Percentiles rank a stretch among this genome's conserved stretches.
Conservation (phyloP, 2,888 invertebrate genomes). For the Hemicrepidius hirtus region DNA sequence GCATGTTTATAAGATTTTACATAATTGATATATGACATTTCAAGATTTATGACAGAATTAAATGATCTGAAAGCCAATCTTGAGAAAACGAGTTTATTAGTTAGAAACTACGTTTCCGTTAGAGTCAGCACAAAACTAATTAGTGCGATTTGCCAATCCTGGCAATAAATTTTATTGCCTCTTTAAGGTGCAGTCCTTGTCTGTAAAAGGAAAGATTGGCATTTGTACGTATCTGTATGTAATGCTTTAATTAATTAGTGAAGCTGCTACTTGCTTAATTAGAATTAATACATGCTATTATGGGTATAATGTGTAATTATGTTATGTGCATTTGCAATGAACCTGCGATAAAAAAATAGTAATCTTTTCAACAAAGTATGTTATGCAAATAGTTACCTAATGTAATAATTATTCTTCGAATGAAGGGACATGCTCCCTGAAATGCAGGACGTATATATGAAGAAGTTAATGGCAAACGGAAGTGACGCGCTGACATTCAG, state of each 20-base stretch:
- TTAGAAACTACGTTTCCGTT: conserved; percentile 52
- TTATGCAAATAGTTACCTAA: not conserved
- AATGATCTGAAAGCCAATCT: conserved; percentile 47
- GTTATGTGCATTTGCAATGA: not conserved
- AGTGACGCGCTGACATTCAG: conserved; percentile 62
- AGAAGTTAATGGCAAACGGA: conserved; percentile 58
- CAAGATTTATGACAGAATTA: conserved; percentile 61
- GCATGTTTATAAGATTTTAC: conserved; percentile 57
- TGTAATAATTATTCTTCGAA: conserved; percentile 5
- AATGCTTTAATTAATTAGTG: conserved; percentile 51
- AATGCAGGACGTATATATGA: conserved; percentile 43
- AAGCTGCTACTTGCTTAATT: conserved; percentile 46
- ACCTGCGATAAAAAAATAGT: too few species aligned
- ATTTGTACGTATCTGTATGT: conserved; percentile 45
- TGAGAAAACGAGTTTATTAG: conserved; percentile 36
- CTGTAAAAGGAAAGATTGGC: conserved; percentile 55
- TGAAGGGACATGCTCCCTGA: not conserved
- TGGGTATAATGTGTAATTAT: conserved; percentile 10
- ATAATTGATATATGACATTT: conserved; percentile 63
- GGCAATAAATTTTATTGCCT: conserved; percentile 65
- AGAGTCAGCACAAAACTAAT: conserved; percentile 62
- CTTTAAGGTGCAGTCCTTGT: conserved; percentile 60
- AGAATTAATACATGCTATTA: conserved; percentile 34
- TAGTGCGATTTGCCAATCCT: conserved; percentile 66
- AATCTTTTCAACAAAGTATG: too few species aligned